Percentiles rank a stretch among this genome's conserved stretches.
Conservation (phyloP, 2,797 vertebrate species). For the Ptychobarbus kaznakovi region DNA sequence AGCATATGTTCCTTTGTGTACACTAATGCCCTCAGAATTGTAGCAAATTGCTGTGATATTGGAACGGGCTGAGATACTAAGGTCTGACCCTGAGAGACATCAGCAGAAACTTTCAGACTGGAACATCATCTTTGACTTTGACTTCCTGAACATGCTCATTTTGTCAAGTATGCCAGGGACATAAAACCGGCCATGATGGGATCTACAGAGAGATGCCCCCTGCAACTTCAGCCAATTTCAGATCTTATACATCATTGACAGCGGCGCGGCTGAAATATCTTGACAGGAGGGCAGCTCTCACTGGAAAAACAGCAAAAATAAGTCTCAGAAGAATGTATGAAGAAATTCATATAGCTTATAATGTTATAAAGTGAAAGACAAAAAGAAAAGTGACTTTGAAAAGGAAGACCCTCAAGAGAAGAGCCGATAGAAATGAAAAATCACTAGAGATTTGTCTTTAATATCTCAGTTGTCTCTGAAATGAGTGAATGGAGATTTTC, state of each 20-base stretch:
- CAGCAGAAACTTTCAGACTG: constrained; percentile 9
- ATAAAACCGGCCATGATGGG: constrained; percentile 4
- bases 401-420: background rate
- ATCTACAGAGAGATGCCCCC: constrained; percentile 21
- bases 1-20: background rate
- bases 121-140: constrained; percentile 47
- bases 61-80: background rate
- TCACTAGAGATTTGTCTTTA: constrained; percentile 10
- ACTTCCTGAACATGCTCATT: constrained; percentile 36
- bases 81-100: constrained; percentile 8
- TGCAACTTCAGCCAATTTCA: background rate
- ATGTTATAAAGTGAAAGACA: background rate
- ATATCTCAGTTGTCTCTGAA: constrained; percentile 2
- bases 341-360: constrained; percentile 13
- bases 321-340: background rate
- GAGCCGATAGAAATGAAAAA: background rate
- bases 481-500: background rate
- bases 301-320: constrained; percentile 23
- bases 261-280: constrained; percentile 5
- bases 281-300: constrained; percentile 35
- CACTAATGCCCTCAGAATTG: background rate
- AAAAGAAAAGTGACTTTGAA: background rate
- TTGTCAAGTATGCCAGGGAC: constrained; percentile 34
- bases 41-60: background rate
- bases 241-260: constrained; percentile 19